phyloP scores from a whole-genome alignment of 2,113 vertebrate genomes.

The Hippocampus zosterae region DNA sequence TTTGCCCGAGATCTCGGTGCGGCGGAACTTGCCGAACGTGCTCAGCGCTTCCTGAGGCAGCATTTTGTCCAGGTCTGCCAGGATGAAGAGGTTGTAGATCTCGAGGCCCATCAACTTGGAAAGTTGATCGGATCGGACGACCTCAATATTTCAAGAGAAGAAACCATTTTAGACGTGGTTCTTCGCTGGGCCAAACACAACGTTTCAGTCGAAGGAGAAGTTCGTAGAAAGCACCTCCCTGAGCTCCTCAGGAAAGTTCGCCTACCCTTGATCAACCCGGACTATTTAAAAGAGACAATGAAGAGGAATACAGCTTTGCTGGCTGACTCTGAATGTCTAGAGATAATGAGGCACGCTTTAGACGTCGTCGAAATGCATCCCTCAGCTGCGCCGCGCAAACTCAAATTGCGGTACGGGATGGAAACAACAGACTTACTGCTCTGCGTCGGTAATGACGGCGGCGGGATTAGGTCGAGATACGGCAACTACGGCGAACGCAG shows the following conservation, averaged over 20 bases:
- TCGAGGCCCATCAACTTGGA: conserved; percentile 83
- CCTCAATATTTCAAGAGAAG: conserved; percentile 88
- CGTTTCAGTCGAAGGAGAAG: conserved; percentile 42
- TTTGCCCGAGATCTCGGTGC: conserved; percentile 89
- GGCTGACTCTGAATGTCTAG: conserved; percentile 75
- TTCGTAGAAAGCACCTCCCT: conserved; percentile 72
- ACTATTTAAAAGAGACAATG: conserved; percentile 79
- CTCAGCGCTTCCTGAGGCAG: conserved; percentile 80
- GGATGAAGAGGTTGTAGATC: conserved; percentile 87
- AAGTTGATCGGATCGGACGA: conserved; percentile 86
- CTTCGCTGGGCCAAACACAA: conserved; percentile 84
- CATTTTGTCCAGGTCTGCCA: conserved; percentile 90
- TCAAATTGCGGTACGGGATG: conserved; percentile 91
- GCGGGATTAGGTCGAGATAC: conserved; percentile 85
- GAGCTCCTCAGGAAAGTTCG: conserved; percentile 88
- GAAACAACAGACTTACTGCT: conserved; percentile 90
- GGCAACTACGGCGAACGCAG: conserved; percentile 85
- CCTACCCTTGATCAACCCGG: conserved; percentile 78
- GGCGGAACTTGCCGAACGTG: conserved; percentile 84
- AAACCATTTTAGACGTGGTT: conserved; percentile 88
- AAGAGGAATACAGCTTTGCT: conserved; percentile 84
- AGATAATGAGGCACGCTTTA: conserved; percentile 67
- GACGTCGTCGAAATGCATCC: conserved; percentile 61
- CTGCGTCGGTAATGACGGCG: conserved; percentile 85
- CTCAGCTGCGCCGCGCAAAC: conserved; percentile 69